Percentiles rank a stretch among this genome's conserved stretches.
Evolutionary conservation across 2,888 invertebrate genomes (phyloP).

Genomic region (Prionchulus punctatus): DNA sequence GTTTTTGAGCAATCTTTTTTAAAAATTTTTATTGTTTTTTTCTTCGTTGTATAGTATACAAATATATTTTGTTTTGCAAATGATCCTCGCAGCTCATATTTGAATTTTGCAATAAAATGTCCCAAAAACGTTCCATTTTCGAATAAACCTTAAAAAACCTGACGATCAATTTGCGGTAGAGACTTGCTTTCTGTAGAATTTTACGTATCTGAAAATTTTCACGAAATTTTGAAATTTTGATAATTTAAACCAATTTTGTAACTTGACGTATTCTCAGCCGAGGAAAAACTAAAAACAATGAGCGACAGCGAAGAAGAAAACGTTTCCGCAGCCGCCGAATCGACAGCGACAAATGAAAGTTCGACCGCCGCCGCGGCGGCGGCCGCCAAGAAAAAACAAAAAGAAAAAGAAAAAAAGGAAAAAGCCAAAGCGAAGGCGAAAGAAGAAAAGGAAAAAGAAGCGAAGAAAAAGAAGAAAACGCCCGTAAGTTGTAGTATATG

Average conservation of each 20-base stretch:
- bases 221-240: too few species aligned
- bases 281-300: neutral
- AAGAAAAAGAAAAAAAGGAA: conserved; percentile 14
- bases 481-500: neutral
- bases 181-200: too few species aligned
- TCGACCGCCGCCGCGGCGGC: neutral
- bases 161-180: too few species aligned
- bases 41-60: too few species aligned
- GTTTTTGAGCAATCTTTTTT: too few species aligned
- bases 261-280: neutral
- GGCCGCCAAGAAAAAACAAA: conserved; percentile 11
- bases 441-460: conserved; percentile 12
- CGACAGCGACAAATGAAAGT: neutral
- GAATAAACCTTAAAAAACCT: too few species aligned
- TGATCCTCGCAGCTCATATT: too few species aligned
- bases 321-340: neutral
- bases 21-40: too few species aligned
- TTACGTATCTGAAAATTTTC: neutral
- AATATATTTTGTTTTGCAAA: too few species aligned
- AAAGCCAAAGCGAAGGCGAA: conserved; percentile 10
- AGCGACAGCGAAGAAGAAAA: neutral
- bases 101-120: too few species aligned
- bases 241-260: too few species aligned
- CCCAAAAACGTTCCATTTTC: too few species aligned
- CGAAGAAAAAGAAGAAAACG: conserved; percentile 11